Evolutionary conservation across 23 tunicate genomes (phyloP).

Genomic region (Ascidia mentula): DNA sequence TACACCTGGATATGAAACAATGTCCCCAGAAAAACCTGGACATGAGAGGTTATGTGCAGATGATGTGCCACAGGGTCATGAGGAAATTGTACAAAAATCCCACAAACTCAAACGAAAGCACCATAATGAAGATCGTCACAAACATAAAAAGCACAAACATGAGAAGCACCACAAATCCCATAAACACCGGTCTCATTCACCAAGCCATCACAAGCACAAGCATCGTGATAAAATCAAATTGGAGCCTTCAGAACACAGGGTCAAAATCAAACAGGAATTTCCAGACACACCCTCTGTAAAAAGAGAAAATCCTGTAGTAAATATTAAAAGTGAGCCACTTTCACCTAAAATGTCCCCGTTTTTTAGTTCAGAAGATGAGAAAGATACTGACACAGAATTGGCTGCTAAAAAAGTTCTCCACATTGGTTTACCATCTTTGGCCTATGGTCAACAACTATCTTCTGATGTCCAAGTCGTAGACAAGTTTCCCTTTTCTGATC

Average conservation of each 20-base stretch:
- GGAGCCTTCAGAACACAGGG: neutral
- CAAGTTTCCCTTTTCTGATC: constrained; percentile 52
- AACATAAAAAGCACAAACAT: constrained; percentile 53
- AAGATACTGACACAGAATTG: neutral
- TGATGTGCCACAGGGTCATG: too few species aligned
- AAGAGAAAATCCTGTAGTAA: neutral
- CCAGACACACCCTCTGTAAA: neutral
- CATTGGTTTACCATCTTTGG: constrained; percentile 10
- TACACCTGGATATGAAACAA: too few species aligned
- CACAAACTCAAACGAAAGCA: constrained; percentile 17
- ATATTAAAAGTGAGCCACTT: constrained; percentile 21
- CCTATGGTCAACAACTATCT: constrained; percentile 59
- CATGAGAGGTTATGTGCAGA: too few species aligned
- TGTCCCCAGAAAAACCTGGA: too few species aligned
- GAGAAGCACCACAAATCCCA: constrained; percentile 32
- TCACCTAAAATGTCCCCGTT: constrained; percentile 1
- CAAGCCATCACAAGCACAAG: constrained; percentile 17
- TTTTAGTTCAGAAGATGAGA: constrained; percentile 14
- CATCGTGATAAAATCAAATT: constrained; percentile 28
- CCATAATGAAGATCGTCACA: constrained; percentile 11
- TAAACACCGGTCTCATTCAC: constrained; percentile 16
- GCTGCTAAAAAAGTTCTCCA: neutral
- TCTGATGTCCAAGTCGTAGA: constrained; percentile 68
- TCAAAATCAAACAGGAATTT: constrained; percentile 7
- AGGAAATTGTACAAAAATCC: neutral